phyloP scores from a whole-genome alignment of 2,888 invertebrate species.

The Tipula lateralis region DNA sequence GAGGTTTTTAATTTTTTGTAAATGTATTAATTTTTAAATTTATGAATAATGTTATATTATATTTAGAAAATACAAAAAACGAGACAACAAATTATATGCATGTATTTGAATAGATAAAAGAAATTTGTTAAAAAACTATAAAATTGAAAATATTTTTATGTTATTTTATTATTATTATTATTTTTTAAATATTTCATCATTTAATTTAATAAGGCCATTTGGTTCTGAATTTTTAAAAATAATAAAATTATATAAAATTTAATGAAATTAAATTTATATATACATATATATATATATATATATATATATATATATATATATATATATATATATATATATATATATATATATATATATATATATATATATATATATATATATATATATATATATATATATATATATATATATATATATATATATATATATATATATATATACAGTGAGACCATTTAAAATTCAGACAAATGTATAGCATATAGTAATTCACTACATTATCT shows the following conservation, averaged over 20 bases:
- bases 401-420: too few relatives aligned
- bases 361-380: too few relatives aligned
- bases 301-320: too few relatives aligned
- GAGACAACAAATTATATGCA: background rate
- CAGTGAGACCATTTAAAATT: too few relatives aligned
- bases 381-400: too few relatives aligned
- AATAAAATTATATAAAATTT: background rate
- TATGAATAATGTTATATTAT: background rate
- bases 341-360: too few relatives aligned
- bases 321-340: too few relatives aligned
- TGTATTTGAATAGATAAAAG: background rate
- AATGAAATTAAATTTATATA: background rate
- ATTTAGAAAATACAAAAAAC: background rate
- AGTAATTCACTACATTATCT: too few relatives aligned
- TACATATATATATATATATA: background rate
- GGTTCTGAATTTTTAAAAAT: slow-evolving; percentile 30
- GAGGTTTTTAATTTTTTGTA: background rate
- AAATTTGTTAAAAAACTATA: background rate
- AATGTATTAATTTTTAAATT: slow-evolving; percentile 1
- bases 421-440: too few relatives aligned
- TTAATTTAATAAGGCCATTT: slow-evolving; percentile 30
- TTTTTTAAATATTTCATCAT: background rate
- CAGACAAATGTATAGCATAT: too few relatives aligned
- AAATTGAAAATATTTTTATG: slow-evolving; percentile 25
- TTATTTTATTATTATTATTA: background rate